Base-by-base conservation (phyloP, 2,113 vertebrate species). In the Callopanchax toddi region DNA sequence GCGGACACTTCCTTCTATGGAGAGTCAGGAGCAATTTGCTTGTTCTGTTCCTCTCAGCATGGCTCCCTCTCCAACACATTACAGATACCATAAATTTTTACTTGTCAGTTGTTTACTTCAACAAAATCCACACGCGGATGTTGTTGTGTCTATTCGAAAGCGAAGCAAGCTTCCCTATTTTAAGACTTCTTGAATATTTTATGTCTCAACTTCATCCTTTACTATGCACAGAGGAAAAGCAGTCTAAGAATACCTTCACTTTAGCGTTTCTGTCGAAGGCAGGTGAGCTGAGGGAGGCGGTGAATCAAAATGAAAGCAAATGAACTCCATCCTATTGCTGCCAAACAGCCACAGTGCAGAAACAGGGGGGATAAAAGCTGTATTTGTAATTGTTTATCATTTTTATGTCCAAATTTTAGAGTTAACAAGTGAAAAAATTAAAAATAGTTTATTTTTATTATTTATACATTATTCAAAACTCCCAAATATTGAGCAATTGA, bases 221-320 rank as follows among this genome's bases (percentile, higher is more conserved):
- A 71, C 78, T 58, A 78, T 65, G 66, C 62, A 76, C 67, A 67
- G 43, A 77, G 56, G 60, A 62, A 53, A 71, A 79, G 64, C 64
- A 78, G 63, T 83, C 86, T 86, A 87, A 91, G 82, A 89, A 89
- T 91, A 89, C 73, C 67, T 71, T 65, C 60, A 17, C 76, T 83
- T 86, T 88, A 78, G 73, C 61, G 66, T 60, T 57, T 78, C 74
- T 57, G 53, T 51, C 26, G 67, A 43, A 45, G 70, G 26, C 60
- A 69, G 65, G 76, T 52, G 9, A 60, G 25, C 26, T 3, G 4
- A 29, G 29, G 37, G 44, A 76, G 29, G 48, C 74, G 63, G 66
- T 20, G 29, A 67, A 60, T 75, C 21, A 67, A 44, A 65, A 73
- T 59, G 66, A 22, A 73, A 67, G 65, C 1, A 29, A 52, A 32